Base-by-base conservation (phyloP, 2,888 invertebrate species). In the Trichacis sp. region DNA sequence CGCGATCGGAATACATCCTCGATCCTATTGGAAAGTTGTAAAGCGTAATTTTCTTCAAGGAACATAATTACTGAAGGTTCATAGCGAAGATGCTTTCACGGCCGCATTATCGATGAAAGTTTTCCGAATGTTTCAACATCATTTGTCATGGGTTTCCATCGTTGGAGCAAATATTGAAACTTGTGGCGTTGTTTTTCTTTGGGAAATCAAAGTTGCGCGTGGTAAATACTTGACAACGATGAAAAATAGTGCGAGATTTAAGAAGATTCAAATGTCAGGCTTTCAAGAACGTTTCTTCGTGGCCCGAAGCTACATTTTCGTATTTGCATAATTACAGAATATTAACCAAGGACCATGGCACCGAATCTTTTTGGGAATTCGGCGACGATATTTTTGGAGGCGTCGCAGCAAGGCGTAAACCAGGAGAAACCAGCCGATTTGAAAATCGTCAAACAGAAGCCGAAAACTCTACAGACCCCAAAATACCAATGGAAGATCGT, bases 401-500 rank as follows among this genome's bases (percentile, higher is more conserved):
- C 83, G 2, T 77, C 83, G 8, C 83, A 83, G 50, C 79, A 80
- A 52, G 75, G 75, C 51, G 75, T 78, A 4, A 66, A 72, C 15
- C 72, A 78, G 52, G 76, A 78, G 24, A 40, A 40, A 40, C 15
- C 40, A n/a, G 12, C 40, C 15, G 80, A 80, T 55, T 57, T 14
- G 11, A 68, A 70, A 63, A 57, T 68, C 53, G 46, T 59, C 69
- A 70, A 60, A 33, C 72, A 68, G 46, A 74, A 73, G 46, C 56
- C 62, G 55, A 71, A 72, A 58, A 54, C 45, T 42, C 48, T 57
- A 24, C 59, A 71, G 45, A 33, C 61, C 14, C 42, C 76, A 0
- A 78, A 77, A 36, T 83, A 84, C 51, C 87, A 88, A 50, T 89
- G 91, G 89, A 87, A 90, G 72, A 90, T 94, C 70, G 93, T 93